phyloP scores from a whole-genome alignment of 2,113 vertebrate genomes.

The Lycaon pictus region DNA sequence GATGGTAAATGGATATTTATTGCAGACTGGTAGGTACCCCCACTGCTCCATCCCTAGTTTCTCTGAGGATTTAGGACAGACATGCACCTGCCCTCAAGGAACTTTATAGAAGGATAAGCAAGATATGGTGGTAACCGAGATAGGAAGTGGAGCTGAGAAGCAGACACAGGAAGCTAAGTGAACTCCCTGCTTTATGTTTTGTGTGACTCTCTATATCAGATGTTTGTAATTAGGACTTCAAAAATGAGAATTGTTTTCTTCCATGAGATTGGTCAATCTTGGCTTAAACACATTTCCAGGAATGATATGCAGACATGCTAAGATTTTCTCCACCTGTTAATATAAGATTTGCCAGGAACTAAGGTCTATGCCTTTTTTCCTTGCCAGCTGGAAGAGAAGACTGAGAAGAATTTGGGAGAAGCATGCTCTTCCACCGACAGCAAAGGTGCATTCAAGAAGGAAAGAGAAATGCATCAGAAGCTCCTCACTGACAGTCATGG shows the following conservation, averaged over 20 bases:
- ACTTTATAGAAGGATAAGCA: background rate
- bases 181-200: background rate
- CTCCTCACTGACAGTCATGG: conserved; percentile 94
- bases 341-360: background rate
- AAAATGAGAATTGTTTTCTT: background rate
- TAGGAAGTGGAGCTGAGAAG: background rate
- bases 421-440: conserved; percentile 74
- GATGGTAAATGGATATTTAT: background rate
- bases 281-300: background rate
- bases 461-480: conserved; percentile 93
- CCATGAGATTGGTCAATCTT: background rate
- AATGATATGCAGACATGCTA: background rate
- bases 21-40: background rate
- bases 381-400: conserved; percentile 87
- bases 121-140: background rate
- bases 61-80: background rate
- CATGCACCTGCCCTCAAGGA: background rate
- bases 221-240: background rate
- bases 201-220: background rate
- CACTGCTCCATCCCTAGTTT: background rate
- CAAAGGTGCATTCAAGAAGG: conserved; percentile 87
- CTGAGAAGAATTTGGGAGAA: conserved; percentile 82
- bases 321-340: background rate
- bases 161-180: background rate
- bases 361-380: conserved; percentile 63